Base-by-base conservation (phyloP, 2,888 invertebrate species). In the Crocallis elinguaria region DNA sequence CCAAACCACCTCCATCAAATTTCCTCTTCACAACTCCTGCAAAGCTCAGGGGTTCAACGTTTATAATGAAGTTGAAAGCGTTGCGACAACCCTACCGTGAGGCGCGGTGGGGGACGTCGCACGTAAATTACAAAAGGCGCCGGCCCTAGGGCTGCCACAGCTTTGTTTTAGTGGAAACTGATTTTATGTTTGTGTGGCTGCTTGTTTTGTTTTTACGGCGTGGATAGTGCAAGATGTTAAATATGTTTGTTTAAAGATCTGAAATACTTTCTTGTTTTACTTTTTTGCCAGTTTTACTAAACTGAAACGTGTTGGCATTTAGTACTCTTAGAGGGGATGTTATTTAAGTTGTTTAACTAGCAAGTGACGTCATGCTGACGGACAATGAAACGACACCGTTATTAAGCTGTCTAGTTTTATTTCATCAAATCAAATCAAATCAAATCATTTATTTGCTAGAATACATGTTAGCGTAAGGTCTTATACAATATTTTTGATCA, bases 21-120 rank as follows among this genome's bases (percentile, higher is more conserved):
- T 65, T 71, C 66, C 69, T 69, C 51, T 55, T 38, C 49, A 45
- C 67, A 64, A 71, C 73, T 73, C 67, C 17, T 19, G 54, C 65
- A 54, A 55, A 70, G 66, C 68, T 53, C 60, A 64, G 70, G 71
- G 71, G 72, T 68, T 71, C 66, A 60, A 12, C 62, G 51, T 67
- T 71, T 77, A 76, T 81, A 84, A 84, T 79, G 77, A 82, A 81
- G 75, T 79, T 73, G 71, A 70, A 73, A 77, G 69, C 66, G 71
- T 70, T 62, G 69, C 68, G 74, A 73, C 79, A 78, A 77, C 79
- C 83, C 79, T 79, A 66, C 53, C 62, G 56, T 41, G 65, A 59
- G 61, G 46, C 60, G 54, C 57, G 58, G 59, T 59, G 53, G 62
- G 60, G 52, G 66, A 46, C 41, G 61, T 60, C 60, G 64, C 52